phyloP scores from a whole-genome alignment of 2,888 invertebrate species.

The Cyrtodaria siliqua region DNA sequence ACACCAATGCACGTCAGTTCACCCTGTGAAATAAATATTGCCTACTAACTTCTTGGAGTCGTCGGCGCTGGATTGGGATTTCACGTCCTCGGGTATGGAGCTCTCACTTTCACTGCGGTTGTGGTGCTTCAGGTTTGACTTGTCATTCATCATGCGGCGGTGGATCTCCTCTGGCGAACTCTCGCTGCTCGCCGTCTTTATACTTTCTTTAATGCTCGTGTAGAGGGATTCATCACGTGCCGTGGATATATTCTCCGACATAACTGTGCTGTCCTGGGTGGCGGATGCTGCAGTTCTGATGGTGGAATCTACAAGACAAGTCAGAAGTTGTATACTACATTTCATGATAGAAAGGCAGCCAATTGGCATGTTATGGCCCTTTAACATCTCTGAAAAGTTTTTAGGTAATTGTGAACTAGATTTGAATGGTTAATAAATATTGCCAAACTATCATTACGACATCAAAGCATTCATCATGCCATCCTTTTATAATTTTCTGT shows the following conservation, averaged over 20 bases:
- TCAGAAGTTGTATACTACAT: too few relatives aligned
- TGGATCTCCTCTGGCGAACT: constrained; percentile 65
- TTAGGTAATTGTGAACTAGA: too few relatives aligned
- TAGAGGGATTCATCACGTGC: constrained; percentile 72
- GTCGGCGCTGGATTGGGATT: constrained; percentile 63
- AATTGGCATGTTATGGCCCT: too few relatives aligned
- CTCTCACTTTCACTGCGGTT: constrained; percentile 76
- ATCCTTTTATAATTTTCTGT: too few relatives aligned
- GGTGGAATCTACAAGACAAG: constrained; percentile 49
- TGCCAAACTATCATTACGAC: too few relatives aligned
- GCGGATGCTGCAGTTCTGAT: constrained; percentile 50
- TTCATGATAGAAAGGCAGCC: too few relatives aligned
- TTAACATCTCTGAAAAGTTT: too few relatives aligned
- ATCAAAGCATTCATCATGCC: too few relatives aligned
- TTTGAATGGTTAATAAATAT: too few relatives aligned
- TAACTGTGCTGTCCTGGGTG: constrained; percentile 64
- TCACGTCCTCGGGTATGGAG: constrained; percentile 77
- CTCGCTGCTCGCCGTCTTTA: constrained; percentile 49
- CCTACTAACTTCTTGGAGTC: constrained; percentile 68
- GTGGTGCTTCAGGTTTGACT: constrained; percentile 55
- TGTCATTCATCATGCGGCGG: constrained; percentile 48
- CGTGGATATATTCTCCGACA: constrained; percentile 69
- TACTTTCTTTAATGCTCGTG: constrained; percentile 58
- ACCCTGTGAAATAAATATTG: too few relatives aligned
- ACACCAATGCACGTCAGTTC: too few relatives aligned